Conservation (phyloP, 2,113 vertebrate genomes). For the Bujurquina vittata region DNA sequence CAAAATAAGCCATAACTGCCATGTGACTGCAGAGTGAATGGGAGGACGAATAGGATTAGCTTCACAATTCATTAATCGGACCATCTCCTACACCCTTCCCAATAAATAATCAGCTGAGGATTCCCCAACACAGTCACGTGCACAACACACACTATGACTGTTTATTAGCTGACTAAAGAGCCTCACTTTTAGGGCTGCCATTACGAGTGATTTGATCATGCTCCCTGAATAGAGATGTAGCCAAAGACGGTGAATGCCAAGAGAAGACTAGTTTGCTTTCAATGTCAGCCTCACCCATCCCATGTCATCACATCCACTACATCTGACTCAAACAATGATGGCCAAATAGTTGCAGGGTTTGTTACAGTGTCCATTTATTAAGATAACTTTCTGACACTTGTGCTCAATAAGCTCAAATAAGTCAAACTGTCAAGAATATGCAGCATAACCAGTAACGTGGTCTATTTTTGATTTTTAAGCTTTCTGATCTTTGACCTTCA, state of each 20-base stretch:
- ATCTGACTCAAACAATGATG: neutral
- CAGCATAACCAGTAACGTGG: neutral
- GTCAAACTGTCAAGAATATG: neutral
- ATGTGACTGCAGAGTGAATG: conserved; percentile 68
- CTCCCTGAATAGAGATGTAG: neutral
- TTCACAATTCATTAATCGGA: conserved; percentile 69
- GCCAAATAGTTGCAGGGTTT: neutral
- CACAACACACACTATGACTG: neutral
- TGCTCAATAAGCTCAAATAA: neutral
- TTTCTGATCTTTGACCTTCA: neutral
- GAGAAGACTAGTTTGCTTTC: neutral
- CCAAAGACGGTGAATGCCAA: neutral
- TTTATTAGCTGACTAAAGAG: neutral
- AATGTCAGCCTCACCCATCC: neutral
- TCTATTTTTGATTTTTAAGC: neutral
- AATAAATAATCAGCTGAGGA: conserved; percentile 36
- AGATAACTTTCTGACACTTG: neutral
- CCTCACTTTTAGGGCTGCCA: neutral
- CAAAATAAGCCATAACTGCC: conserved; percentile 61
- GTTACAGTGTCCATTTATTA: neutral
- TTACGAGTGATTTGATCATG: neutral
- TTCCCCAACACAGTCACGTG: conserved; percentile 24
- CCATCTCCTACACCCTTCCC: conserved; percentile 46
- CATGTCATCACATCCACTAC: neutral
- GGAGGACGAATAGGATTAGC: conserved; percentile 67